Percentiles rank a stretch among this genome's conserved stretches.
These are phyloP conservation scores for Coccyzus lansbergi DNA, from an alignment of 2,797 vertebrate genomes.

Conservation along the genomic window DNA sequence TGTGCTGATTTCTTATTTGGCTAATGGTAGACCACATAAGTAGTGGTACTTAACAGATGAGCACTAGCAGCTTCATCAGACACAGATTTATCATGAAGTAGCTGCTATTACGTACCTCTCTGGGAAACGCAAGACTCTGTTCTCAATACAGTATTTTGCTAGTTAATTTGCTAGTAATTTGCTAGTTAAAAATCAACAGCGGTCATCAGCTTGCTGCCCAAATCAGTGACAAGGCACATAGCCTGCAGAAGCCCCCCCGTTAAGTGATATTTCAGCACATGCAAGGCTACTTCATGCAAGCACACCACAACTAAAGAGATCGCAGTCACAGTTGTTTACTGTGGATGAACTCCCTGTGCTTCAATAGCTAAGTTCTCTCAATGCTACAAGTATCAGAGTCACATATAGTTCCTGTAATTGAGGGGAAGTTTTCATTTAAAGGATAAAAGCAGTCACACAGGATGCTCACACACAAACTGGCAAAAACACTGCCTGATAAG, in stretches of 20 bases:
- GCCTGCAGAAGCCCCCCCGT: neutral
- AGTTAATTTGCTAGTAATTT: too few relatives aligned
- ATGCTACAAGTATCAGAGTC: neutral
- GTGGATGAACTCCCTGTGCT: neutral
- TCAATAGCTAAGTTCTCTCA: neutral
- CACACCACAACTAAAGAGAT: neutral
- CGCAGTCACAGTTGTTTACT: neutral
- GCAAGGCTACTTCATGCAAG: neutral
- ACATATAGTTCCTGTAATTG: neutral
- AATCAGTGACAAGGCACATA: neutral
- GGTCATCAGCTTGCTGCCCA: neutral
- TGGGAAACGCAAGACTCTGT: neutral
- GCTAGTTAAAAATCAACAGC: neutral
- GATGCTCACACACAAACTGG: neutral
- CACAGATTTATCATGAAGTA: slow-evolving; percentile 10
- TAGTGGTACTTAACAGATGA: slow-evolving; percentile 29
- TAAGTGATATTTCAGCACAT: neutral
- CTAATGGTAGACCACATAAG: slow-evolving; percentile 37
- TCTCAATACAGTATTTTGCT: neutral
- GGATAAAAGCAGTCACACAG: neutral
- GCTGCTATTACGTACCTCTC: neutral
- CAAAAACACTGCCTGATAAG: neutral
- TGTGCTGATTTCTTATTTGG: slow-evolving; percentile 6
- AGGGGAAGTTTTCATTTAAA: neutral
- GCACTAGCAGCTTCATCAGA: neutral